phyloP scores from a whole-genome alignment of 2,888 invertebrate genomes.

The Busseola fusca region DNA sequence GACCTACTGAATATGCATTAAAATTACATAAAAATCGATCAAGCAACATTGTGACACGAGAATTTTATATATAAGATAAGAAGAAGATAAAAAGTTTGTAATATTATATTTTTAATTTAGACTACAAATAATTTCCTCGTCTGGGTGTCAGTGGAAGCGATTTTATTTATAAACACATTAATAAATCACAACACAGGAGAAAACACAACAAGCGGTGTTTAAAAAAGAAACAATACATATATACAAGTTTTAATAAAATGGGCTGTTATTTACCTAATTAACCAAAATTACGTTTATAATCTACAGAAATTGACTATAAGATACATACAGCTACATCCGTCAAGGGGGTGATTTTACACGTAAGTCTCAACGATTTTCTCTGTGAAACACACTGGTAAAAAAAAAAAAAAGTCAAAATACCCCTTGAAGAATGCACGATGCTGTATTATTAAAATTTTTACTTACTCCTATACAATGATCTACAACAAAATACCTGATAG shows the following conservation, averaged over 20 bases:
- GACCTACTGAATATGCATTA: too few species aligned
- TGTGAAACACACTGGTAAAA: too few species aligned
- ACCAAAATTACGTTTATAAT: neutral
- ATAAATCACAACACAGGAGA: neutral
- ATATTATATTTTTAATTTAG: neutral
- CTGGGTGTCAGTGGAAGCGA: neutral
- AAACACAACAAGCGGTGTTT: too few species aligned
- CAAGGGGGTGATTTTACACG: too few species aligned
- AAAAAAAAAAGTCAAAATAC: too few species aligned
- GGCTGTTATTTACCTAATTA: neutral
- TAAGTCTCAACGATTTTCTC: too few species aligned
- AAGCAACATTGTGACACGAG: too few species aligned
- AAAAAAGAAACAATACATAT: neutral
- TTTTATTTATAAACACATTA: neutral
- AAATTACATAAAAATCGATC: too few species aligned
- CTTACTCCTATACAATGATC: constrained; percentile 11
- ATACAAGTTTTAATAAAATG: neutral
- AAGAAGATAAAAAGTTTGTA: too few species aligned
- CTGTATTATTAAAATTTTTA: neutral
- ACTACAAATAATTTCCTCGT: neutral
- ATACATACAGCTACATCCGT: too few species aligned
- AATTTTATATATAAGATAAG: too few species aligned
- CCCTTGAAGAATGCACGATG: too few species aligned
- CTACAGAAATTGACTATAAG: neutral
- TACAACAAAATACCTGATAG: constrained; percentile 67